Evolutionary conservation across 2,113 vertebrate genomes (phyloP).

Genomic region (Crotalus viridis): DNA sequence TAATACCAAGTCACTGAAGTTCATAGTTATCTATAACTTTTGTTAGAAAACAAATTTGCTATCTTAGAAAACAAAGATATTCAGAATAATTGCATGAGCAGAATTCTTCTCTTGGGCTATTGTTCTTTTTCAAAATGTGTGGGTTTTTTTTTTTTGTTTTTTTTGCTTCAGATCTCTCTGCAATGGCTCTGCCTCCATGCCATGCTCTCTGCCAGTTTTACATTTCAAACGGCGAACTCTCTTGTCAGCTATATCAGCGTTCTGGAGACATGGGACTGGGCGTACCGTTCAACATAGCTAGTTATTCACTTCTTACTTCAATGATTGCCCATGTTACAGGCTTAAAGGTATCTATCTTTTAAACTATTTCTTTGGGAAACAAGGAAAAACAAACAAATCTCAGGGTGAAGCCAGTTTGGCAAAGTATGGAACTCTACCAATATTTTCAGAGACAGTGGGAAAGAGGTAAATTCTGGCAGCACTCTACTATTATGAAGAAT

Average conservation of each 20-base stretch:
- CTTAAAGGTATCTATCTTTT: conserved; percentile 77
- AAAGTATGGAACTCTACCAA: neutral
- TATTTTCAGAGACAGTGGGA: neutral
- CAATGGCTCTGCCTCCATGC: conserved; percentile 93
- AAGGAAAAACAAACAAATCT: neutral
- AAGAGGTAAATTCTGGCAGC: neutral
- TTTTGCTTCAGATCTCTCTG: conserved; percentile 79
- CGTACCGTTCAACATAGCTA: conserved; percentile 97
- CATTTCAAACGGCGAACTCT: conserved; percentile 86
- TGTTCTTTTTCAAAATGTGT: neutral
- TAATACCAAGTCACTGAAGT: neutral
- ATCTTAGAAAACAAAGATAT: neutral
- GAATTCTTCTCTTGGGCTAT: neutral
- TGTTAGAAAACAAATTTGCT: neutral
- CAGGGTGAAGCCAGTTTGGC: neutral
- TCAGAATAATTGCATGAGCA: neutral
- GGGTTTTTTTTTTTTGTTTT: too few species aligned
- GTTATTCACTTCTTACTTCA: conserved; percentile 93
- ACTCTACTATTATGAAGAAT: neutral
- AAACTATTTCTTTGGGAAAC: neutral
- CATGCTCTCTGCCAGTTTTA: conserved; percentile 97
- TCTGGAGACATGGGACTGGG: conserved; percentile 96
- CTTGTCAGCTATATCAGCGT: conserved; percentile 95
- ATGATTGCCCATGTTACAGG: conserved; percentile 96
- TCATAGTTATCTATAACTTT: neutral